Base-by-base conservation (phyloP, 2,797 vertebrate species). In the Sebastes taczanowskii region DNA sequence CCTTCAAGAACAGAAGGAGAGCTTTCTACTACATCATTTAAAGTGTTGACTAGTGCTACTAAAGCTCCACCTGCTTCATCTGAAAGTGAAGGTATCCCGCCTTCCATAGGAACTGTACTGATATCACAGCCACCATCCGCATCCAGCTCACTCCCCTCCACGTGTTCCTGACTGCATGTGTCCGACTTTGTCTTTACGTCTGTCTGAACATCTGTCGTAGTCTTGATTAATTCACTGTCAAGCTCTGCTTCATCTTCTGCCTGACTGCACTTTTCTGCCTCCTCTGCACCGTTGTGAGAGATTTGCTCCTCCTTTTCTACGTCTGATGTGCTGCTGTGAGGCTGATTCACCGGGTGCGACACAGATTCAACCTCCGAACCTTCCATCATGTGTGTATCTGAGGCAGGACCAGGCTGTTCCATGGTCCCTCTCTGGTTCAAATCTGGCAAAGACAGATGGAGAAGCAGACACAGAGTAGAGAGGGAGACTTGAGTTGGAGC, bases 391-490 rank as follows among this genome's bases (percentile, higher is more conserved):
- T 83, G 60, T 16, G 63, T 71, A 71, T 78, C 65, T 59, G 81
- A 86, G 67, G 71, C 79, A 79, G 87, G 78, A 89, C 87, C 88
- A 77, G 80, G 77, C 34, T 82, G 83, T 71, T 95, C 93, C 88
- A 91, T 90, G 75, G 90, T 88, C 88, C 81, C 74, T 88, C 78
- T 82, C 71, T 66, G 56, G 32, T 82, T 91, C 77, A 89, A 80
- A 89, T 78, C 94, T 95, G 86, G 16, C 11, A 77, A 27, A 81
- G 13, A 76, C 7, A 80, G 13, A 87, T 4, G 5, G 20, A 49
- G 16, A 73, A 14, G 3, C 14, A 68, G 27, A 86, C n/a, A 83
- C 20, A 80, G 7, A 34, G 4, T 6, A 25, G 23, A 73, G 11
- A 65, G 5, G 20, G 4, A 83, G 11, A 58, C 0, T 42, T 42